Conservation (phyloP, 2,113 vertebrate species). For the Arvicanthis niloticus region DNA sequence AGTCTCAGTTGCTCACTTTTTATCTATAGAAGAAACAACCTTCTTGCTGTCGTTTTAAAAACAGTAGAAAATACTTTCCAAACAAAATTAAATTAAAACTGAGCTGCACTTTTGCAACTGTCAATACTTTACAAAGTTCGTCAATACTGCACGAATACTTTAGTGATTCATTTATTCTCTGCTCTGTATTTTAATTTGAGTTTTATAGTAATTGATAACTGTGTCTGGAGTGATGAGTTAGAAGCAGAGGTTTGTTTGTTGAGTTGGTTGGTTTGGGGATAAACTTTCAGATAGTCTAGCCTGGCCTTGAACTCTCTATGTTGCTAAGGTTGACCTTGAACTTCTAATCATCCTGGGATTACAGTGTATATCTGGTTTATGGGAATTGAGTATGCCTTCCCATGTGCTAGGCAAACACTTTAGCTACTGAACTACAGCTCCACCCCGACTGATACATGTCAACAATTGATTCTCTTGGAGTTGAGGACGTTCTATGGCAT, state of each 20-base stretch:
- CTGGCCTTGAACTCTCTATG: background rate
- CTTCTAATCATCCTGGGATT: background rate
- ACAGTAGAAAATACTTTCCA: conserved; percentile 45
- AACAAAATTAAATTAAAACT: conserved; percentile 37
- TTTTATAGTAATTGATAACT: conserved; percentile 44
- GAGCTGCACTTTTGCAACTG: background rate
- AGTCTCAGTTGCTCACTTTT: background rate
- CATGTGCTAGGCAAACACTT: background rate
- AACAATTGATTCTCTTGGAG: background rate
- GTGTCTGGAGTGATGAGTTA: background rate
- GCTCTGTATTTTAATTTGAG: background rate
- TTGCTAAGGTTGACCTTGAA: background rate
- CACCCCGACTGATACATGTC: background rate
- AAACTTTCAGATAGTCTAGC: background rate
- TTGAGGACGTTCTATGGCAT: background rate
- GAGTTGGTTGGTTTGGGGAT: background rate
- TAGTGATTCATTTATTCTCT: conserved; percentile 2
- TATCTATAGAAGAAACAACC: background rate
- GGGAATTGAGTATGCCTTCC: background rate
- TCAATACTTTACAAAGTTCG: no score
- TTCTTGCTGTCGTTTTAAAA: background rate
- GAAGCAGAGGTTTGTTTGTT: background rate
- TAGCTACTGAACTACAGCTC: background rate
- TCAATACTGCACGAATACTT: background rate
- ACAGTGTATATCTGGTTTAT: background rate